Conservation (phyloP, 2,888 invertebrate species). For the Bugulina stolonifera region DNA sequence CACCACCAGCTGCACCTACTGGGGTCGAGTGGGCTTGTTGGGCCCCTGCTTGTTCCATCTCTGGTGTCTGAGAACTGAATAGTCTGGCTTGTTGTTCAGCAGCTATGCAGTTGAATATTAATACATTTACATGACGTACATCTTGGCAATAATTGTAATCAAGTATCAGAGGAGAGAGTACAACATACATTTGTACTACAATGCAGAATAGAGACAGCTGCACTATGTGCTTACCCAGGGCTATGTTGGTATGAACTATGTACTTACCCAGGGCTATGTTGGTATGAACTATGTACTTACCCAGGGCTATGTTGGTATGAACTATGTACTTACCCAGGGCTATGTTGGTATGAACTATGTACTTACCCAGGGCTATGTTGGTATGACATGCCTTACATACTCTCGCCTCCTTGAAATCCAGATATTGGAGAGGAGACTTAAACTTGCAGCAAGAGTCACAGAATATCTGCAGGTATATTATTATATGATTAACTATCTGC, state of each 20-base stretch:
- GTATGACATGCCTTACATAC: constrained; percentile 67
- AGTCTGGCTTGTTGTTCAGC: constrained; percentile 21
- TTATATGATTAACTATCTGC: neutral
- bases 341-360: too few species aligned
- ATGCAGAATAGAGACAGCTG: too few species aligned
- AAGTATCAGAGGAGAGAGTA: too few species aligned
- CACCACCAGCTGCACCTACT: neutral
- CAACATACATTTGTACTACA: too few species aligned
- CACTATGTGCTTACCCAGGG: too few species aligned
- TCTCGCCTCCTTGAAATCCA: constrained; percentile 69
- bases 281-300: too few species aligned
- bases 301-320: too few species aligned
- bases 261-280: too few species aligned
- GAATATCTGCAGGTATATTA: constrained; percentile 59
- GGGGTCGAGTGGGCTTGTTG: neutral
- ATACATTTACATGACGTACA: too few species aligned
- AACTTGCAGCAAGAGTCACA: constrained; percentile 72
- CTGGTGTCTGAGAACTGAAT: neutral
- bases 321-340: too few species aligned
- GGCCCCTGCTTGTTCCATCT: neutral
- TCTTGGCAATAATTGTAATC: too few species aligned
- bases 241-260: too few species aligned
- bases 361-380: constrained; percentile 41
- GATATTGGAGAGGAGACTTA: constrained; percentile 66
- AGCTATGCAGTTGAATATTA: neutral